phyloP scores from a whole-genome alignment of 2,797 vertebrate genomes.

The Nyctibius grandis region DNA sequence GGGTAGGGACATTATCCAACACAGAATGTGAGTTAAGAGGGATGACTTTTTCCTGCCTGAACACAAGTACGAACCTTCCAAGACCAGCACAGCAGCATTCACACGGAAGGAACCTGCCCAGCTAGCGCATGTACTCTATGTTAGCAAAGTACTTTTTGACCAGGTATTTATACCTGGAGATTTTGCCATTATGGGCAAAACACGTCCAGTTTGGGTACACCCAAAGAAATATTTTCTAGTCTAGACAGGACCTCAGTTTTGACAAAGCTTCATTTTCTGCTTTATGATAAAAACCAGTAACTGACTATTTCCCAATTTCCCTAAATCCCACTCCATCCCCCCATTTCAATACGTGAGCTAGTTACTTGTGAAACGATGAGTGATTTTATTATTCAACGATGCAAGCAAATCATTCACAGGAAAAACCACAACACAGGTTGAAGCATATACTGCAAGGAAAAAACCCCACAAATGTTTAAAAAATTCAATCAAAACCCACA shows the following conservation, averaged over 20 bases:
- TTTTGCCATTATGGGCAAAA: not conserved
- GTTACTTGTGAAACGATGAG: not conserved
- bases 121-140: not conserved
- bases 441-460: not conserved
- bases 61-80: accelerated
- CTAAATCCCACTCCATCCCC: not conserved
- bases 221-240: not conserved
- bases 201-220: not conserved
- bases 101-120: not conserved
- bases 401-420: not conserved
- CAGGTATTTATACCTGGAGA: not conserved
- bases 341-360: not conserved
- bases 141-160: not conserved
- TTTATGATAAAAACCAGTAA: not conserved
- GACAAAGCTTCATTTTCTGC: not conserved
- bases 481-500: not conserved
- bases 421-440: not conserved
- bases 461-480: not conserved
- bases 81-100: not conserved
- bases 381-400: not conserved
- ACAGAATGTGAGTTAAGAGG: accelerated
- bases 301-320: not conserved
- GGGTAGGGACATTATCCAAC: not conserved
- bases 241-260: not conserved
- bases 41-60: not conserved